phyloP scores from a whole-genome alignment of 1,140 invertebrate species.

The Magallana gigas region DNA sequence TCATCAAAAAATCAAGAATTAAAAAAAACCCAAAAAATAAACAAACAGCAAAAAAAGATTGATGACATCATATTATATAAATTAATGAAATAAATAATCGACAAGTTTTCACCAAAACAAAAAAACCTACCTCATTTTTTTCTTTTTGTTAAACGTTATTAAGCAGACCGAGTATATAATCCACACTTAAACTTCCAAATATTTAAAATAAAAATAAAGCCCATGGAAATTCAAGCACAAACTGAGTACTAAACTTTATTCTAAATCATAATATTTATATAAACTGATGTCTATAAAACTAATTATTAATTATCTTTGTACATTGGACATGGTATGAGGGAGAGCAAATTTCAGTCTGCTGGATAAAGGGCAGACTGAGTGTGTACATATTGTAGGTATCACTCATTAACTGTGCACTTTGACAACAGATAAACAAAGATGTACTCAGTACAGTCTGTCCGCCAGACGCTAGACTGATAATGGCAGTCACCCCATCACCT shows the following conservation, averaged over 20 bases:
- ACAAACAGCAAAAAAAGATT: too few species aligned
- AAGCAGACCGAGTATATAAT: background rate
- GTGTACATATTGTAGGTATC: background rate
- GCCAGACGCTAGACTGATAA: constrained; percentile 1
- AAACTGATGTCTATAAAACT: constrained; percentile 2
- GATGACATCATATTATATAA: too few species aligned
- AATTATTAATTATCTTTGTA: constrained; percentile 37
- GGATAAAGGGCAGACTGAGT: background rate
- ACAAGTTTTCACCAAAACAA: too few species aligned
- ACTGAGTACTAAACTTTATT: background rate
- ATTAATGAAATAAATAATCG: too few species aligned
- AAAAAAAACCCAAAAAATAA: too few species aligned
- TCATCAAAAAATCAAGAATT: too few species aligned
- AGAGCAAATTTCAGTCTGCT: constrained; percentile 28
- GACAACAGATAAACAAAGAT: constrained; percentile 34
- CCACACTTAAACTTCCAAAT: background rate
- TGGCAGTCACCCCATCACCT: background rate
- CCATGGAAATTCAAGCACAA: constrained; percentile 3
- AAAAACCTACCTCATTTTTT: constrained; percentile 28
- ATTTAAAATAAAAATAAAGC: background rate
- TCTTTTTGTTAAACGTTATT: background rate
- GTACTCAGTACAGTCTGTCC: background rate
- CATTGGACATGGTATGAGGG: constrained; percentile 34
- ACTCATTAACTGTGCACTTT: constrained; percentile 36
- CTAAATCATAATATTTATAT: constrained; percentile 19